Evolutionary conservation across 2,113 vertebrate species (phyloP), one percentile per base, ranked within the genome.

Genomic region (Urocitellus parryii): DNA sequence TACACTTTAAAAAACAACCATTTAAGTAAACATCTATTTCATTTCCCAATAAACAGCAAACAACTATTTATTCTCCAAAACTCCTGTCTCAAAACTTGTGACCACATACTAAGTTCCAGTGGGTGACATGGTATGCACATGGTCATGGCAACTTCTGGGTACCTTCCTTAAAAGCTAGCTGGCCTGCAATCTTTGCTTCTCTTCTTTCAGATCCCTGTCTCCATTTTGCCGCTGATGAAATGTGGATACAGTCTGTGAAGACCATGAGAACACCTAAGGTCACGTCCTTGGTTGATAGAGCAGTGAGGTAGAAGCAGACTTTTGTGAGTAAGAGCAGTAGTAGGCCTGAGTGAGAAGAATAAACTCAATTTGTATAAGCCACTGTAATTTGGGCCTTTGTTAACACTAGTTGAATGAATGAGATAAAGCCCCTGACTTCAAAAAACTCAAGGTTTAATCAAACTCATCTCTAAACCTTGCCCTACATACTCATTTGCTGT

Each of bases 361-460:
- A 34, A 87, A 58, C 20, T 72, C 68, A 58, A 42, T 77, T 34
- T 77, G 25, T 4, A 39, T 22, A 29, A 73, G 27, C 8, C 24
- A 32, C 17, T 12, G 24, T 68, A 13, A 76, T 63, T 45, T 8
- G 39, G 29, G 29, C 65, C 42, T 91, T 17, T 68, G 29, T 51
- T 58, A 61, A 88, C 29, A 76, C 48, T 56, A 63, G 25, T 0
- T 79, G 34, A 72, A 82, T 42, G 24, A 90, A 77, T 68, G n/a
- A 22, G 56, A 42, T 39, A n/a, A 82, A 68, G 20, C 22, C 24
- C 37, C 32, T 81, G 25, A 6, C 87, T 12, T 96, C 53, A 56
- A 51, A 45, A 73, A 90, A 90, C 16, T 61, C 65, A 82, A 22
- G n/a, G 22, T 72, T 77, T 72, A 77, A 68, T 87, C 53, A 93